Conservation (phyloP, 2,797 vertebrate genomes). For the Acanthornis magna region DNA sequence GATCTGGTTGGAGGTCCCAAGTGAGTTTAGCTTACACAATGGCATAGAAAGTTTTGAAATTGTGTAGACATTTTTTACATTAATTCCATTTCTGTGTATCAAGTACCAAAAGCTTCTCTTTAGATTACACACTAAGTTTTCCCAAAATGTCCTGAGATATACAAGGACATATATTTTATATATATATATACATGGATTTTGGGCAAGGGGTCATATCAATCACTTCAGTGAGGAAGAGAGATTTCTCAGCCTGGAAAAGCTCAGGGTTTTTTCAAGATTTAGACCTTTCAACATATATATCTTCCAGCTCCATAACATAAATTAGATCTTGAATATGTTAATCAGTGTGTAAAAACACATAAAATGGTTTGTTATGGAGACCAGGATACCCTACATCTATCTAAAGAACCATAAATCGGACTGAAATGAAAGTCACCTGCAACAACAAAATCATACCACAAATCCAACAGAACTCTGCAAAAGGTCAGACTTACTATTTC, state of each 20-base stretch:
- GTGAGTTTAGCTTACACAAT: background rate
- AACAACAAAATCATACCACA: background rate
- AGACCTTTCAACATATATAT: background rate
- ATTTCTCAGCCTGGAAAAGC: background rate
- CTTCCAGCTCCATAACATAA: background rate
- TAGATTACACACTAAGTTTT: background rate
- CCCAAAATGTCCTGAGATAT: background rate
- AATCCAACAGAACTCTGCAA: background rate
- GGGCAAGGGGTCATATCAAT: background rate
- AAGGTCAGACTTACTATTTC: background rate
- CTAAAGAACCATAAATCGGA: background rate
- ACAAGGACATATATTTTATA: background rate
- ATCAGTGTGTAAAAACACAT: background rate
- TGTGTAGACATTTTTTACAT: background rate
- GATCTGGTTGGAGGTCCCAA: background rate
- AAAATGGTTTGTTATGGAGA: background rate
- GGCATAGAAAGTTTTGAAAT: background rate
- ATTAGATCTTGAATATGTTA: background rate
- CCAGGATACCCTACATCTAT: background rate
- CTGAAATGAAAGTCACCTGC: background rate
- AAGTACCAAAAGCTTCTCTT: background rate
- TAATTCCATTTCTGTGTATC: background rate
- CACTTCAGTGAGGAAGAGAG: background rate
- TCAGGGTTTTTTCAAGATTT: background rate
- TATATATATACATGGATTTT: background rate